phyloP scores from a whole-genome alignment of 2,113 vertebrate genomes.

The Scomber colias region DNA sequence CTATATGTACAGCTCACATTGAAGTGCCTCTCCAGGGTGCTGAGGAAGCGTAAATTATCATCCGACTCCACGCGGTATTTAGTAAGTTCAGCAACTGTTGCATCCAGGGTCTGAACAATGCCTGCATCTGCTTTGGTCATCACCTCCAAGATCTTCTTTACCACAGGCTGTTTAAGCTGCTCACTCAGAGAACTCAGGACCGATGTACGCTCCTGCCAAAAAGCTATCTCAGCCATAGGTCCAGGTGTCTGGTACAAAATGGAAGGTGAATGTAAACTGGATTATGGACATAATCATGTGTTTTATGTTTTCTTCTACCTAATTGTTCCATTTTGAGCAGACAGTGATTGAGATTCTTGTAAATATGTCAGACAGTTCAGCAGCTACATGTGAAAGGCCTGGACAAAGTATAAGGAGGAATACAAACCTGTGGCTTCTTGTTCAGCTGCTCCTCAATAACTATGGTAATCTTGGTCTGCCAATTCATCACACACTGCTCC shows the following conservation, averaged over 20 bases:
- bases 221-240: slow-evolving; percentile 90
- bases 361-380: background rate
- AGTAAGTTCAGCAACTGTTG: slow-evolving; percentile 83
- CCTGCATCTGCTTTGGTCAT: slow-evolving; percentile 81
- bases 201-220: slow-evolving; percentile 89
- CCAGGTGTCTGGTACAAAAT: slow-evolving; percentile 80
- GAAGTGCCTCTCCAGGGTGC: slow-evolving; percentile 89
- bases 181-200: slow-evolving; percentile 86
- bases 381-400: background rate
- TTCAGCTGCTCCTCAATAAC: slow-evolving; percentile 85
- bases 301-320: background rate
- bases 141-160: slow-evolving; percentile 88
- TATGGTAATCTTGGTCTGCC: slow-evolving; percentile 89
- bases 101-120: slow-evolving; percentile 82
- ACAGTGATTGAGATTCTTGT: background rate
- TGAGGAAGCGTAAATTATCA: slow-evolving; percentile 89
- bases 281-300: background rate
- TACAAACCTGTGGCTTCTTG: slow-evolving; percentile 89
- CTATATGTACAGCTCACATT: slow-evolving; percentile 84
- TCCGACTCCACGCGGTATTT: slow-evolving; percentile 87
- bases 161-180: slow-evolving; percentile 86
- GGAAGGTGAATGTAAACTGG: background rate
- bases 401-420: background rate
- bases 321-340: background rate
- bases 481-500: slow-evolving; percentile 88